These are phyloP conservation scores for Augochlora pura DNA, from an alignment of 1,140 invertebrate species.

Conservation along the genomic window DNA sequence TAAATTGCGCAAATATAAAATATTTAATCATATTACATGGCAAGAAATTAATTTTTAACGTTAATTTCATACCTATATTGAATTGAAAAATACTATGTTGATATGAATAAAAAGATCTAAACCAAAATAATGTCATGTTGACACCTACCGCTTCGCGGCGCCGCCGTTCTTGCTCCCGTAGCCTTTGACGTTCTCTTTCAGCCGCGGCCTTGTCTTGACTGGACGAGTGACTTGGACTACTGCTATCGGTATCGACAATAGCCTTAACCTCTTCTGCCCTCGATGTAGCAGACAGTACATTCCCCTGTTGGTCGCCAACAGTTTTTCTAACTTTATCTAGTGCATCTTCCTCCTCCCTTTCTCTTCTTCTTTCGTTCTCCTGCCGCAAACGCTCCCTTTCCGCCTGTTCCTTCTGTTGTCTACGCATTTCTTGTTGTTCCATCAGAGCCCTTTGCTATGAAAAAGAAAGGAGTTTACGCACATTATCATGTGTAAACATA, in stretches of 20 bases:
- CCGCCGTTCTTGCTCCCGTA: slow-evolving; percentile 93
- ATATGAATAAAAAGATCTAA: not conserved
- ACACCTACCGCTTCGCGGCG: slow-evolving; percentile 93
- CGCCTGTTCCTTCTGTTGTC: slow-evolving; percentile 89
- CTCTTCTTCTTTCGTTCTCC: slow-evolving; percentile 89
- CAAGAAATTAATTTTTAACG: not conserved
- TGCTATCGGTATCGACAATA: slow-evolving; percentile 80
- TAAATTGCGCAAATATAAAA: too few species aligned
- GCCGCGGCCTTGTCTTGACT: slow-evolving; percentile 85
- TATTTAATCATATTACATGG: not conserved
- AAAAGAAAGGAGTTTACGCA: not conserved
- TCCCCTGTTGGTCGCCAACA: slow-evolving; percentile 76
- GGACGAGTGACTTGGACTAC: slow-evolving; percentile 82
- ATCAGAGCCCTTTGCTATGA: slow-evolving; percentile 87
- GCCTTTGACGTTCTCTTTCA: slow-evolving; percentile 89
- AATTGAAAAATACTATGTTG: too few species aligned
- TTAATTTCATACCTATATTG: too few species aligned
- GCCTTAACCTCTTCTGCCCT: slow-evolving; percentile 82
- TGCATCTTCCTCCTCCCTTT: slow-evolving; percentile 90
- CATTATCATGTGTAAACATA: not conserved
- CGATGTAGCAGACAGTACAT: slow-evolving; percentile 68
- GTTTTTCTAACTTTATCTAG: slow-evolving; percentile 86
- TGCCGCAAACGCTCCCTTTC: slow-evolving; percentile 89
- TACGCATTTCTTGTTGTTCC: slow-evolving; percentile 90
- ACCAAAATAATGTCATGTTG: not conserved